Evolutionary conservation across 2,797 vertebrate species (phyloP).

Genomic region (Urophycis tenuis): DNA sequence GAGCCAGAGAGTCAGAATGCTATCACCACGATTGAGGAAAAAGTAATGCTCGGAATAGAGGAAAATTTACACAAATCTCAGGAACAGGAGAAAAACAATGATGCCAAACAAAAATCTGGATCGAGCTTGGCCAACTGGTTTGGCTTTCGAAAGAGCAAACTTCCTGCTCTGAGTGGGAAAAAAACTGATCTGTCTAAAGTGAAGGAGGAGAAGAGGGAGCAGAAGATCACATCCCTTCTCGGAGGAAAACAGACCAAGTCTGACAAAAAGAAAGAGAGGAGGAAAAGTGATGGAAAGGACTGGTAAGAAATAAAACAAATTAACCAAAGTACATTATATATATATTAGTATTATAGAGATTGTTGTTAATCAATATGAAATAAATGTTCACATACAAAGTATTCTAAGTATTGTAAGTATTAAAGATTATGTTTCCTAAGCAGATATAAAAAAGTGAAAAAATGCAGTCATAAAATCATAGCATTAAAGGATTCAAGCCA

Average conservation of each 20-base stretch:
- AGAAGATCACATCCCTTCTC: constrained; percentile 75
- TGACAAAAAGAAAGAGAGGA: constrained; percentile 81
- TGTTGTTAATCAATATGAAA: background rate
- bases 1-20: constrained; percentile 61
- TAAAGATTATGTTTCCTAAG: background rate
- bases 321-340: background rate
- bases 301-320: constrained; percentile 56
- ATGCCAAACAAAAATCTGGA: constrained; percentile 74
- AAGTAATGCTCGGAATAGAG: constrained; percentile 90
- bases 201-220: constrained; percentile 81
- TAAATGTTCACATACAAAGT: background rate
- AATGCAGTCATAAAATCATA: background rate
- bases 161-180: constrained; percentile 77
- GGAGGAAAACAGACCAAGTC: constrained; percentile 77
- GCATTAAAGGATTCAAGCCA: constrained; percentile 2
- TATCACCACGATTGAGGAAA: constrained; percentile 83
- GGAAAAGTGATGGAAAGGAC: constrained; percentile 75
- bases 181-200: constrained; percentile 73
- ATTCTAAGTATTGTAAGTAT: background rate
- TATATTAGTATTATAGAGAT: background rate
- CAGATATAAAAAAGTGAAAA: background rate
- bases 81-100: constrained; percentile 71
- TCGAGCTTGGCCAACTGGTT: constrained; percentile 88
- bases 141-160: constrained; percentile 83
- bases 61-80: constrained; percentile 86